A percentile compares a stretch with the other conserved stretches of the same genome.
phyloP scores from a whole-genome alignment of 2,113 vertebrate species.

The Perca fluviatilis region DNA sequence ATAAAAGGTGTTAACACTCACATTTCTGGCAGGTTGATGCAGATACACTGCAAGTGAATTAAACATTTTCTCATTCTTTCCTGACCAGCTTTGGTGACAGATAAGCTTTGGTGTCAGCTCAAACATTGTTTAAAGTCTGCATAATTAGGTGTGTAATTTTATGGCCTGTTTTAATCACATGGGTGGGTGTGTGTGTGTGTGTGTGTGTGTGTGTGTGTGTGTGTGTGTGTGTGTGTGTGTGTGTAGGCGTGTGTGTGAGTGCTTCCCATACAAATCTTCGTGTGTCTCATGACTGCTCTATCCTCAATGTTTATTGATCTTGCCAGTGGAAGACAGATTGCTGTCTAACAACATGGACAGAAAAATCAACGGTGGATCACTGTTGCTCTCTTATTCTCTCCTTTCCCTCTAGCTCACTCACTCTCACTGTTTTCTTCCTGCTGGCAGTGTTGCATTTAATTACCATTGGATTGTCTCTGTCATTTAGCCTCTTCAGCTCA shows the following conservation, averaged over 20 bases:
- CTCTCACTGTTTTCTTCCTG: neutral
- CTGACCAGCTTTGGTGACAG: slow-evolving; percentile 16
- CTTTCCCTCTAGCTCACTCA: slow-evolving; percentile 7
- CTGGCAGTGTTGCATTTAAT: slow-evolving; percentile 23
- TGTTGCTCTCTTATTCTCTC: slow-evolving; percentile 13
- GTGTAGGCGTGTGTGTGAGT: neutral
- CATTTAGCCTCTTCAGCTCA: slow-evolving; percentile 15
- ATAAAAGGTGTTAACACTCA: slow-evolving; percentile 39
- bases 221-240: neutral
- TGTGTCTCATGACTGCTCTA: slow-evolving; percentile 26
- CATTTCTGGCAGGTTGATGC: slow-evolving; percentile 41
- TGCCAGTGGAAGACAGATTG: slow-evolving; percentile 28
- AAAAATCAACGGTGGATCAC: slow-evolving; percentile 36
- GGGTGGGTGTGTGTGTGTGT: neutral
- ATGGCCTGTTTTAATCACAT: slow-evolving; percentile 2
- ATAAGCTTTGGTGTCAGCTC: slow-evolving; percentile 41
- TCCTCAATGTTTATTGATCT: slow-evolving; percentile 36
- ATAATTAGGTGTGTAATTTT: slow-evolving; percentile 18
- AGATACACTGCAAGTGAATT: slow-evolving; percentile 23
- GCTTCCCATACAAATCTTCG: neutral
- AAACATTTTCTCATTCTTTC: slow-evolving; percentile 32
- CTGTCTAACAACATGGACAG: slow-evolving; percentile 21
- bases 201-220: no score
- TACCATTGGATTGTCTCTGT: slow-evolving; percentile 23
- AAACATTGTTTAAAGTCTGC: slow-evolving; percentile 26